Conservation (phyloP, 2,888 invertebrate genomes). For the Scrobipalpa costella region DNA sequence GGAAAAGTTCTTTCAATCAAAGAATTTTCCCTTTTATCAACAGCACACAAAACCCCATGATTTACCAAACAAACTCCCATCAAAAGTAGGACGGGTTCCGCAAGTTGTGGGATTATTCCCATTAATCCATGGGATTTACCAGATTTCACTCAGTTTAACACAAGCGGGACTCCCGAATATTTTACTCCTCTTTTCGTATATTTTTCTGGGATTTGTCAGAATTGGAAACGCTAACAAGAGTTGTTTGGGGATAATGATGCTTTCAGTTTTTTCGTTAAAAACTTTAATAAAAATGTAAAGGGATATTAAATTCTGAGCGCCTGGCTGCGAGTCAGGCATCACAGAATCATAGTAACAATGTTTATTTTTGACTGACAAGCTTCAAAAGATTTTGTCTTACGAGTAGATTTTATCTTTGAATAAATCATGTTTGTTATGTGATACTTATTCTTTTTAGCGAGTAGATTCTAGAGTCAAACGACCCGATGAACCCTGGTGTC, state of each 20-base stretch:
- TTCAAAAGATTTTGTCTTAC: too few relatives aligned
- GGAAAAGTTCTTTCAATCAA: neutral
- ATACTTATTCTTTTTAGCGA: too few relatives aligned
- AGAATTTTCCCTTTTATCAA: neutral
- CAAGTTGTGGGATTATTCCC: neutral
- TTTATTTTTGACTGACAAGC: too few relatives aligned
- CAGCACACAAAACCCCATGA: neutral
- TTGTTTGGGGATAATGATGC: constrained; percentile 23
- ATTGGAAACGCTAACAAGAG: constrained; percentile 23
- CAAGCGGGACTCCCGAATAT: neutral
- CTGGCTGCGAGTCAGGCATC: too few relatives aligned
- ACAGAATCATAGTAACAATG: too few relatives aligned
- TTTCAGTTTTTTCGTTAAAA: neutral
- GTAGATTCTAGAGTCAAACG: too few relatives aligned
- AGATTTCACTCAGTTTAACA: constrained; percentile 12
- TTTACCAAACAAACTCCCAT: neutral
- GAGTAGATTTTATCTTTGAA: too few relatives aligned
- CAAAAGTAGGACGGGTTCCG: constrained; percentile 18
- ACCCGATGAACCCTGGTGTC: too few relatives aligned
- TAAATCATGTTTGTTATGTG: too few relatives aligned
- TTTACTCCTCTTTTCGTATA: neutral
- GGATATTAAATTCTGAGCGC: too few relatives aligned
- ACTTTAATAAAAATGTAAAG: too few relatives aligned
- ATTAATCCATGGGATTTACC: constrained; percentile 25
- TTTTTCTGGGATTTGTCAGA: constrained; percentile 19